Evolutionary conservation across 2,888 invertebrate genomes (phyloP).

Genomic region (Tenthredo livida): DNA sequence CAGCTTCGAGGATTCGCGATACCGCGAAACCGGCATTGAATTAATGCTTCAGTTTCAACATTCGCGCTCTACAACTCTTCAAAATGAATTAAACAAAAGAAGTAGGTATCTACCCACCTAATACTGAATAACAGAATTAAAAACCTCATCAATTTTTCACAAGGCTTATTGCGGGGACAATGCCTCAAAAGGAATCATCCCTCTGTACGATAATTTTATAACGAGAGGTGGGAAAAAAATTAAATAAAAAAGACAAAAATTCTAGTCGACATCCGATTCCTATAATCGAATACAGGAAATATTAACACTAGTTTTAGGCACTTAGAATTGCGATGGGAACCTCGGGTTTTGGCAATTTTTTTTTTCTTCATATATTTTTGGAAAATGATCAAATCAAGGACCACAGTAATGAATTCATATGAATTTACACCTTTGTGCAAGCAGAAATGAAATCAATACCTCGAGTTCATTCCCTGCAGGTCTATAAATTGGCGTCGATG

Average conservation of each 20-base stretch:
- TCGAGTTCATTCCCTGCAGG: background rate
- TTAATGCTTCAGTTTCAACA: background rate
- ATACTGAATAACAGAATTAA: constrained; percentile 22
- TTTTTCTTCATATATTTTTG: no score
- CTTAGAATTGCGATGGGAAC: no score
- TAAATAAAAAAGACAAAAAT: background rate
- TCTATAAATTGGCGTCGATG: background rate
- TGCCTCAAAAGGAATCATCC: background rate
- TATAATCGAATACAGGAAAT: no score
- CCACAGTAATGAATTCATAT: no score
- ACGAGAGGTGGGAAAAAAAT: background rate
- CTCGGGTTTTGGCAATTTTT: no score
- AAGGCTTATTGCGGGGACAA: constrained; percentile 1
- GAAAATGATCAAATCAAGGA: no score
- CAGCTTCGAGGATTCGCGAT: background rate
- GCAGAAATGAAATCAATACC: background rate
- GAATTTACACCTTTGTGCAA: background rate
- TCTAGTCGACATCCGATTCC: background rate
- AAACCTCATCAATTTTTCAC: constrained; percentile 16
- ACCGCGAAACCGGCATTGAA: background rate
- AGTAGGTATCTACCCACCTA: no score
- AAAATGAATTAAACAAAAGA: background rate
- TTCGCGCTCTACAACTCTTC: background rate
- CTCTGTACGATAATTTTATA: background rate
- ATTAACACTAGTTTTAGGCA: no score